phyloP scores from a whole-genome alignment of 2,888 invertebrate genomes.

The Lepetodrilus schrolli region DNA sequence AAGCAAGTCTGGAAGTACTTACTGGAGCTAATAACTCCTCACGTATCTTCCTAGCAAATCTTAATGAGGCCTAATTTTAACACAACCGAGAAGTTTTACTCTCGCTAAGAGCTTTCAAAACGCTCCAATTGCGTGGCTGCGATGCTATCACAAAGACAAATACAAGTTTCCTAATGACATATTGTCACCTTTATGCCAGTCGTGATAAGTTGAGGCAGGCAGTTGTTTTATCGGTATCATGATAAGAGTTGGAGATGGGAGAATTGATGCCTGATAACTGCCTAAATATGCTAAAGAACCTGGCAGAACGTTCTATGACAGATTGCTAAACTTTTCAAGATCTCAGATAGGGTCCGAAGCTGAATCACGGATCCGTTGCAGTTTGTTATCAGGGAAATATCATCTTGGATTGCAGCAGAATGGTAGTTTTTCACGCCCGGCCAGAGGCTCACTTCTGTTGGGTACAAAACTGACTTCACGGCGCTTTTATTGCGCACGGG shows the following conservation, averaged over 20 bases:
- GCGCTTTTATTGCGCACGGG: neutral
- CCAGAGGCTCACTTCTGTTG: neutral
- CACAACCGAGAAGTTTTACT: neutral
- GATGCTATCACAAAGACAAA: slow-evolving; percentile 21
- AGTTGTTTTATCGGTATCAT: slow-evolving; percentile 1
- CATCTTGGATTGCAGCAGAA: neutral
- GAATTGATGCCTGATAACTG: slow-evolving; percentile 4
- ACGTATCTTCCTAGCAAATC: neutral
- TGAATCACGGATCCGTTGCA: neutral
- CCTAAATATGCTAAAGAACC: neutral
- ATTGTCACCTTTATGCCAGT: neutral
- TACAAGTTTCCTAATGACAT: slow-evolving; percentile 12
- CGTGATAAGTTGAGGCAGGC: slow-evolving; percentile 1
- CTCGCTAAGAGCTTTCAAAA: neutral
- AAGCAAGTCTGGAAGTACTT: neutral
- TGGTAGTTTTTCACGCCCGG: neutral
- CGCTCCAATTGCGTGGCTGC: neutral
- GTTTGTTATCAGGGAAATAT: slow-evolving; percentile 22
- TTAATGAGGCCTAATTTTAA: slow-evolving; percentile 23
- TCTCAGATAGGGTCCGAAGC: neutral
- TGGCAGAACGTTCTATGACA: neutral
- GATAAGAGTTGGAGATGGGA: neutral
- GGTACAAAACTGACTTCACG: neutral
- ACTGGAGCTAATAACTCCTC: neutral
- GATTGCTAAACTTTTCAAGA: neutral